Base-by-base conservation (phyloP, 2,113 vertebrate genomes). In the Erythrocercus mccallii region DNA sequence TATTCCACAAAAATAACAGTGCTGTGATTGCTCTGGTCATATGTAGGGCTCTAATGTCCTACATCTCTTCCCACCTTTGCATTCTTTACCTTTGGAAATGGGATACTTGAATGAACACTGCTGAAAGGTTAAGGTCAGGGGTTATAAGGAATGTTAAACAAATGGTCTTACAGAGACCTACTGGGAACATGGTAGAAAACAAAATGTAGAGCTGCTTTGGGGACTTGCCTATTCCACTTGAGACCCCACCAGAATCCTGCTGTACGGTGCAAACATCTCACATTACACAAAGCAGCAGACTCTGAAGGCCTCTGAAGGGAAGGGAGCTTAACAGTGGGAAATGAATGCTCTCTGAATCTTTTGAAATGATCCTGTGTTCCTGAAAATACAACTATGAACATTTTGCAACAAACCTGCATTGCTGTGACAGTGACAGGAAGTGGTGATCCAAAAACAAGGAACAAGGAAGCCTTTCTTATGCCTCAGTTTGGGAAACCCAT, bases 291-390 rank as follows among this genome's bases (percentile, higher is more conserved):
- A 88, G 13, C 37, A 82, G 70, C 51, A 74, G 47, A 31, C 85
- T 77, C 65, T 66, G 65, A 78, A 84, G 33, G 5, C 25, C 22
- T 40, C 56, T 88, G 70, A 60, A 68, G 47, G 30, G 19, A 66
- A 69, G 13, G 28, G 11, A 92, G 22, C 33, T 54, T 53, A 35
- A 51, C 38, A 62, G 17, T 23, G 17, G 20, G 22, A 21, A 37
- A 68, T 1, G 0, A 71, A 86, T 12, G 33, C 20, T 15, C 18
- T 64, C 48, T 0, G 0, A 42, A 28, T 16, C 53, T 62, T 86
- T 61, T 50, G 10, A 57, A 57, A 81, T 74, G 42, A 66, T 60
- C 31, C 24, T 0, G 0, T 70, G 33, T 69, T 56, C 50, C 62
- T 74, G 33, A 44, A 82, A 82, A 88, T 31, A 12, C 21, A n/a